A percentile compares a stretch with the other conserved stretches of the same genome.
Evolutionary conservation across 1,140 invertebrate genomes (phyloP).

Genomic region (Nephila pilipes): DNA sequence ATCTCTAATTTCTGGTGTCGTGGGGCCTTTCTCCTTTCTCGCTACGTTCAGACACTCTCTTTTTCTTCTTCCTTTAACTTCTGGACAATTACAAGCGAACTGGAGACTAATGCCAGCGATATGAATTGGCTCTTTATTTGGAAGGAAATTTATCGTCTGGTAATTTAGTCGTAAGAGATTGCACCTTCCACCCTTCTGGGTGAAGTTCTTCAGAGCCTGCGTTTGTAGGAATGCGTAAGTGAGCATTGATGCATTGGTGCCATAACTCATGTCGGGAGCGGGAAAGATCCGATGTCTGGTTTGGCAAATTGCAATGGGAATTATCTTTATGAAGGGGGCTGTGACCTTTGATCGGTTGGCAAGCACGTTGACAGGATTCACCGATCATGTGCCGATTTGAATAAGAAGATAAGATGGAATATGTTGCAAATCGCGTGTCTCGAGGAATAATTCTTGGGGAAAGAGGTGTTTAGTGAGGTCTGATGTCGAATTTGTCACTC

Average conservation of each 20-base stretch:
- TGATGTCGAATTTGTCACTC: too few species aligned
- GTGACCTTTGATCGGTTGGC: background rate
- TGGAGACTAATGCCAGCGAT: background rate
- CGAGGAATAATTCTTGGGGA: background rate
- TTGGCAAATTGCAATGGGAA: background rate
- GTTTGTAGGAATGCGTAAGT: background rate
- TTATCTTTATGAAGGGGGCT: constrained; percentile 6
- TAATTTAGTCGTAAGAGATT: constrained; percentile 52
- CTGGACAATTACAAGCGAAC: background rate
- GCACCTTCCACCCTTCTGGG: constrained; percentile 4
- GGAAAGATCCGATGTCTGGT: background rate
- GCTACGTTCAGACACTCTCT: background rate
- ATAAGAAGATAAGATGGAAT: background rate
- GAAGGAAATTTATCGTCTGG: background rate
- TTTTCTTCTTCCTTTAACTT: background rate
- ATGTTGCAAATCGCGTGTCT: background rate
- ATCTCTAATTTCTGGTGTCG: constrained; percentile 36
- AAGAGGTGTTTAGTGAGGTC: background rate
- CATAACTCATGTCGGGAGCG: constrained; percentile 3
- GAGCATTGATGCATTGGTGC: constrained; percentile 34
- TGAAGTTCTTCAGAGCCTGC: background rate
- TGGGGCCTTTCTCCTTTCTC: background rate
- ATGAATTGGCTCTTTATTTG: constrained; percentile 41
- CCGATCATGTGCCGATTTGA: background rate
- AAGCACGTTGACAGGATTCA: background rate